A percentile compares a stretch with the other conserved stretches of the same genome.
Conservation (phyloP, 2,888 invertebrate species). For the Zygaena filipendulae region DNA sequence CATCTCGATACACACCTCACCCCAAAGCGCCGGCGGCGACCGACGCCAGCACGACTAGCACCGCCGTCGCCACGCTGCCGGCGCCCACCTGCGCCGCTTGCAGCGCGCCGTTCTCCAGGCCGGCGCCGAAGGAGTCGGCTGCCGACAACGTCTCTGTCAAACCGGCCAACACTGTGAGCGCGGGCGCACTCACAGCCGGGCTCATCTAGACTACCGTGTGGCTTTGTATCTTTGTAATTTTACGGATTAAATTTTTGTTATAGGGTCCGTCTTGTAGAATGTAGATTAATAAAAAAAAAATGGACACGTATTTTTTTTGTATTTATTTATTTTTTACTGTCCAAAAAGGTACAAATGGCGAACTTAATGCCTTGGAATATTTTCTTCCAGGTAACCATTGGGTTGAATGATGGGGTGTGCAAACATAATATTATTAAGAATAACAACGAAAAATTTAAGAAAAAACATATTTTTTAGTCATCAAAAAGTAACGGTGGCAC, state of each 20-base stretch:
- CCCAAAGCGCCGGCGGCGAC: constrained; percentile 76
- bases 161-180: constrained; percentile 29
- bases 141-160: constrained; percentile 51
- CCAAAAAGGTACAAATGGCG: too few species aligned
- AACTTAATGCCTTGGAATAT: too few species aligned
- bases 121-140: constrained; percentile 50
- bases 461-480: too few species aligned
- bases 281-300: constrained; percentile 8
- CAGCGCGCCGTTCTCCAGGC: constrained; percentile 27
- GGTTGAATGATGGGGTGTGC: constrained; percentile 3
- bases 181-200: constrained; percentile 26
- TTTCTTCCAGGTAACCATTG: too few species aligned
- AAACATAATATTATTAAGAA: too few species aligned
- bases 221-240: constrained; percentile 20
- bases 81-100: constrained; percentile 49
- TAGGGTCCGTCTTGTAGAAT: too few species aligned
- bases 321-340: too few species aligned
- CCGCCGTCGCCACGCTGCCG: constrained; percentile 72
- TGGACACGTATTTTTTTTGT: too few species aligned
- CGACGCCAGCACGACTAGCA: constrained; percentile 73
- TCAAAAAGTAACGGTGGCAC: too few species aligned
- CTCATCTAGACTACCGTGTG: constrained; percentile 26
- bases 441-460: too few species aligned
- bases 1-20: constrained; percentile 79
- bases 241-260: neutral